Evolutionary conservation across 2,113 vertebrate species (phyloP).

Genomic region (Cebidichthys violaceus): DNA sequence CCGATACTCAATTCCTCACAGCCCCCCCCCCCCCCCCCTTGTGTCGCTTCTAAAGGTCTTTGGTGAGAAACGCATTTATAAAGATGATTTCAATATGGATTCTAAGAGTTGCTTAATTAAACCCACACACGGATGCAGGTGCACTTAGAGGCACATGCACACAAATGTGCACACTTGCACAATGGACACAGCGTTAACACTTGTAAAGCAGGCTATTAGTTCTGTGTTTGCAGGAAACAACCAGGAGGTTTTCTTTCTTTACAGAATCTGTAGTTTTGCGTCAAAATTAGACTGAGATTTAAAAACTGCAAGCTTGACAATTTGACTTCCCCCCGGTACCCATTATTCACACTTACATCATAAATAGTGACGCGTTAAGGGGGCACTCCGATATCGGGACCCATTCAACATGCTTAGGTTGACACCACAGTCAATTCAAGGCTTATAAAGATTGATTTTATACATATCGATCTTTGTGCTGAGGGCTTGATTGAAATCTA

Average conservation of each 20-base stretch:
- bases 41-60: conserved; percentile 6
- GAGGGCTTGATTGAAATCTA: conserved; percentile 53
- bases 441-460: conserved; percentile 70
- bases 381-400: conserved; percentile 49
- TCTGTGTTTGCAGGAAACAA: conserved; percentile 4
- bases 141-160: not conserved
- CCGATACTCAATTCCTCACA: not conserved
- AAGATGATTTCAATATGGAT: conserved; percentile 27
- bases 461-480: conserved; percentile 52
- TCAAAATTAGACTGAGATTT: not conserved
- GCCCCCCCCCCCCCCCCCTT: not conserved
- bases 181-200: not conserved
- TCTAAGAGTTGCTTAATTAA: not conserved
- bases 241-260: not conserved
- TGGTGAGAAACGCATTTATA: not conserved
- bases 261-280: not conserved
- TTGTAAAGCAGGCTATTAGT: not conserved
- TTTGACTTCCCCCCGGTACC: not conserved
- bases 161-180: not conserved
- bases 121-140: not conserved
- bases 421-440: conserved; percentile 54
- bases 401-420: conserved; percentile 52
- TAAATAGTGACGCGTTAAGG: conserved; percentile 58
- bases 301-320: conserved; percentile 13
- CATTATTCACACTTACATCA: conserved; percentile 24